These are phyloP conservation scores for Hedya salicella DNA, from an alignment of 2,888 invertebrate species.

Conservation along the genomic window DNA sequence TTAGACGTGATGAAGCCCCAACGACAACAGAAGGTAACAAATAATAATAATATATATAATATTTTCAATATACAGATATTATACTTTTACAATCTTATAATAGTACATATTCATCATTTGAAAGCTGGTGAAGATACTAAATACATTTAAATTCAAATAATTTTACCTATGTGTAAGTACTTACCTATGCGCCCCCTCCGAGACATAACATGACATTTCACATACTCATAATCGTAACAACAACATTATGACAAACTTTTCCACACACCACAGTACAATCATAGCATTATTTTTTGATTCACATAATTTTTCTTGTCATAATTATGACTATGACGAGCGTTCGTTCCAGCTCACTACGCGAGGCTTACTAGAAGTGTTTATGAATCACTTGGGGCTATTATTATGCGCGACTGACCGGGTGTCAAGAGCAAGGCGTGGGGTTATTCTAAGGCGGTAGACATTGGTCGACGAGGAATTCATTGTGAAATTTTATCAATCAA, in stretches of 20 bases:
- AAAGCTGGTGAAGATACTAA: too few species aligned
- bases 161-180: too few species aligned
- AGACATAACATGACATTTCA: conserved; percentile 57
- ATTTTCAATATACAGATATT: too few species aligned
- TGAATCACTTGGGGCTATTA: conserved; percentile 81
- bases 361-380: conserved; percentile 66
- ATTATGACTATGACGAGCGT: conserved; percentile 52
- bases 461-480: conserved; percentile 1
- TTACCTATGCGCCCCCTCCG: conserved; percentile 63
- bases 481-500: too few species aligned
- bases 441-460: conserved; percentile 21
- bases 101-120: too few species aligned
- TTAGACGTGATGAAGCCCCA: too few species aligned
- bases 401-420: conserved; percentile 82
- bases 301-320: conserved; percentile 6
- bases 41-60: too few species aligned
- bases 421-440: conserved; percentile 76
- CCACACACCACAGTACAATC: too few species aligned
- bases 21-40: too few species aligned
- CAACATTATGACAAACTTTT: not conserved
- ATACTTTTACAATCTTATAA: too few species aligned
- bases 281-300: not conserved
- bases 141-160: too few species aligned
- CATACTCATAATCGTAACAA: conserved; percentile 7
- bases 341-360: conserved; percentile 66